A percentile compares a stretch with the other conserved stretches of the same genome.
Evolutionary conservation across 2,888 invertebrate species (phyloP).

Genomic region (Chymomyza caudatula): DNA sequence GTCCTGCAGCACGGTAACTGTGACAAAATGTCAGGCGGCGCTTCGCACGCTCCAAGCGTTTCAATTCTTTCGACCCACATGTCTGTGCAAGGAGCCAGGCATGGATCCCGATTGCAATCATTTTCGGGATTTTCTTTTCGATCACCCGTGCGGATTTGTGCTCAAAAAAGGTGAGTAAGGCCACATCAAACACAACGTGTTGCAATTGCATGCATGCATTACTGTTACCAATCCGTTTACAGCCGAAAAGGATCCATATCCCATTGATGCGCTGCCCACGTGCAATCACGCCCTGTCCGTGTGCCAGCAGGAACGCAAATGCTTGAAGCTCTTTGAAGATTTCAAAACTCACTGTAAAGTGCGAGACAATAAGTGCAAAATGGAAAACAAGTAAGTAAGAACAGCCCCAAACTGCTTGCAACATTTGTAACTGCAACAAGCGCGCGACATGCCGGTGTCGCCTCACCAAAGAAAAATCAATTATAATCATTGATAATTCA

Average conservation of each 20-base stretch:
- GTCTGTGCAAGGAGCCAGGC: slow-evolving; percentile 93
- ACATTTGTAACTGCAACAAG: background rate
- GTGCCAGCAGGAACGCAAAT: slow-evolving; percentile 89
- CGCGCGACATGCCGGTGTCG: background rate
- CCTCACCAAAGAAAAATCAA: slow-evolving; percentile 26
- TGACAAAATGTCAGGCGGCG: slow-evolving; percentile 95
- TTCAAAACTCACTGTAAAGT: slow-evolving; percentile 93
- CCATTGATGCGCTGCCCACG: slow-evolving; percentile 91
- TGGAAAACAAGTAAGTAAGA: slow-evolving; percentile 88
- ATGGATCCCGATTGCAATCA: slow-evolving; percentile 95
- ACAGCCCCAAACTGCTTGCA: background rate
- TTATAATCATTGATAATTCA: slow-evolving; percentile 58
- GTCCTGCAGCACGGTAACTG: slow-evolving; percentile 94
- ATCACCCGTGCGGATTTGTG: slow-evolving; percentile 94
- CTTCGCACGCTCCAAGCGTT: slow-evolving; percentile 92
- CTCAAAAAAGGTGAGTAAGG: slow-evolving; percentile 87
- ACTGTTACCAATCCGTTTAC: background rate
- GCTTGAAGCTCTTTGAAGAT: slow-evolving; percentile 89
- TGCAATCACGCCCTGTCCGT: slow-evolving; percentile 93
- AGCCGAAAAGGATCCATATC: slow-evolving; percentile 91
- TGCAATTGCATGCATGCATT: background rate
- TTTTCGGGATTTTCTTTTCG: slow-evolving; percentile 94
- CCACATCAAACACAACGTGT: background rate
- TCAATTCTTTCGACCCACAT: slow-evolving; percentile 95
- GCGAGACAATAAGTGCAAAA: slow-evolving; percentile 90